Evolutionary conservation across 2,113 vertebrate genomes (phyloP), one percentile per base, ranked within the genome.

Genomic region (Trachemys scripta): DNA sequence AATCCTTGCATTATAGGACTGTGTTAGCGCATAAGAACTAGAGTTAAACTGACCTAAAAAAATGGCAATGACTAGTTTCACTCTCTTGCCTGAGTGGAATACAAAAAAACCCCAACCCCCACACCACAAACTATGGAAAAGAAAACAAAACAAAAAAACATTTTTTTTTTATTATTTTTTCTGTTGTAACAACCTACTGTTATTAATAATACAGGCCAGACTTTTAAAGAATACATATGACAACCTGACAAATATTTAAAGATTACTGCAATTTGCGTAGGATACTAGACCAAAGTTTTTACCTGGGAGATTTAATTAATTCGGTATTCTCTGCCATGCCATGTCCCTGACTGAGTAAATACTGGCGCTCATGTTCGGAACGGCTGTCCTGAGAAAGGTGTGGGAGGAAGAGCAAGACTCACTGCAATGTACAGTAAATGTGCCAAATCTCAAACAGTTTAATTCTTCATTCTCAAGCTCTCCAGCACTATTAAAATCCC

Each of bases 281-380:
- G n/a, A 96, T 88, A 85, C 8, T 27, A 90, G 42, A n/a, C 25
- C 8, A 90, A 95, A 78, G 88, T 4, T 47, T 93, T 94, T 98
- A 99, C 99, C 99, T 99, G 80, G 99, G 99, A 29, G 99, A 99
- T 98, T 99, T 99, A 95, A 99, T 98, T 65, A 99, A 98, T 91
- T 99, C 99, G 0, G 98, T 99, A 97, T 99, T 99, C 94, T 99
- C 99, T 0, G 98, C 97, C 62, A 98, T 97, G 1, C 99, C 98
- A 11, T 98, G 98, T 3, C 98, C 98, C 97, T 99, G 99, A 95
- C 99, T 99, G 96, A 99, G 99, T 92, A 99, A 98, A 97, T 99
- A 99, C 98, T 99, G 99, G 75, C 98, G 98, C 93, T 99, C 99
- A 0, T 99, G 99, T 90, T 99, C 99, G 0, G 99, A 99, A 78